Evolutionary conservation across 1,140 invertebrate genomes (phyloP), one percentile per base, ranked within the genome.

Genomic region (Pantala flavescens): DNA sequence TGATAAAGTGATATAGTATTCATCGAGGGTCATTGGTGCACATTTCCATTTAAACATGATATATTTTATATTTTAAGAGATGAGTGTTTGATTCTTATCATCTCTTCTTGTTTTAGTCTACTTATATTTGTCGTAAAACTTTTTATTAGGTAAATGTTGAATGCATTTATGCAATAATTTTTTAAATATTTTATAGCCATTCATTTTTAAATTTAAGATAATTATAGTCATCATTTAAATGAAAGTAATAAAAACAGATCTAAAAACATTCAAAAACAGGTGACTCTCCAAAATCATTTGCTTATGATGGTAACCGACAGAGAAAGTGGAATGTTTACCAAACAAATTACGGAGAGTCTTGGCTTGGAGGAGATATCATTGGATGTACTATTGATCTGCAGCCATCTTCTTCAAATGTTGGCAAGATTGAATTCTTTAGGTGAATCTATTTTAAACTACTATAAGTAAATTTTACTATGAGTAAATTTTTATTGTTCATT

Each of bases 321-420:
- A 85, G 90, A 75, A 91, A 91, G 78, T 95, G 93, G 93, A 94
- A 95, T 79, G 87, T 92, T 2, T 86, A 86, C 5, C 90, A 91
- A 0, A 84, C 87, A 43, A 90, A 90, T 80, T 95, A 94, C 80
- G 93, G 93, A 14, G 89, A 92, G 78, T 83, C 87, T 19, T 94
- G 92, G 92, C 82, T 92, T 74, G 87, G 88, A 70, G 93, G 93
- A 11, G 93, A 95, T 83, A 89, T 94, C 19, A 93, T 94, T 76
- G 90, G 89, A 0, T 91, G 91, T 79, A 88, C 89, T 71, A 83
- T 95, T 23, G 91, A 95, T 81, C 83, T 93, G 80, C 91, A 63
- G 49, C 49, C 49, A 63, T 63, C 49, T 16, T 63, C 49, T 63
- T 63, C 49, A 3, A 14, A 94, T 76, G 82, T 87, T 23, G 89